These are phyloP conservation scores for Tichodroma muraria DNA, from an alignment of 2,113 vertebrate species.

Conservation along the genomic window DNA sequence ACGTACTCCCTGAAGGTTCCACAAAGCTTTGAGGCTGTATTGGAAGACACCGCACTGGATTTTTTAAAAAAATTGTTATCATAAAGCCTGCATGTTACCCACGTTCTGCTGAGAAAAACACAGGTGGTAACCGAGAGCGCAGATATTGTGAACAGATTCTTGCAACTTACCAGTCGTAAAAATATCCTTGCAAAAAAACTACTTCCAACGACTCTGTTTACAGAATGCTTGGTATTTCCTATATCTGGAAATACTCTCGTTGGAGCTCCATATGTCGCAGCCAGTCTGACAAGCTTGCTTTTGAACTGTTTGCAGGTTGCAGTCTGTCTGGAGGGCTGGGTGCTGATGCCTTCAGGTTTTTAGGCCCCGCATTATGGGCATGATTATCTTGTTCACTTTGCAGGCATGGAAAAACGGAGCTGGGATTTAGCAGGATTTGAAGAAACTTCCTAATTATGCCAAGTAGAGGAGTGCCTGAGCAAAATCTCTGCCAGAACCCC, in stretches of 20 bases:
- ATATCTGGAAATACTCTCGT: slow-evolving; percentile 49
- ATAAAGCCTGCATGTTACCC: neutral
- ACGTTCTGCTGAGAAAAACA: slow-evolving; percentile 1
- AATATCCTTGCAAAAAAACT: slow-evolving; percentile 45
- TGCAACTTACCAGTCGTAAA: slow-evolving; percentile 43
- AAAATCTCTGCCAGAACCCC: slow-evolving; percentile 10
- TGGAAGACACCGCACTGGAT: neutral
- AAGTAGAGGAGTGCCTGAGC: neutral
- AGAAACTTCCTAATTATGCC: slow-evolving; percentile 39
- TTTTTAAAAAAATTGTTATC: neutral
- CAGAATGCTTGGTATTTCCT: slow-evolving; percentile 63
- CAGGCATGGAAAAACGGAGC: neutral
- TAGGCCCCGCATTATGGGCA: slow-evolving; percentile 30
- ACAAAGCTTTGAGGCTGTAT: neutral
- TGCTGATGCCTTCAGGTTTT: slow-evolving; percentile 59
- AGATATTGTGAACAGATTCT: slow-evolving; percentile 47
- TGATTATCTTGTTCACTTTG: slow-evolving; percentile 57
- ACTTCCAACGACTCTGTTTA: slow-evolving; percentile 43
- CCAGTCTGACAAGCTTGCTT: slow-evolving; percentile 55
- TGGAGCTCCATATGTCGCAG: slow-evolving; percentile 52
- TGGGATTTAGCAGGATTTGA: slow-evolving; percentile 21
- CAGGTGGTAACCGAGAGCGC: slow-evolving; percentile 8
- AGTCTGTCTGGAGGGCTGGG: slow-evolving; percentile 57
- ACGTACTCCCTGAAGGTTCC: neutral
- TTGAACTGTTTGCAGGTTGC: slow-evolving; percentile 56